A percentile compares a stretch with the other conserved stretches of the same genome.
Conservation (phyloP, 1,140 invertebrate genomes). For the Semibalanus balanoides region DNA sequence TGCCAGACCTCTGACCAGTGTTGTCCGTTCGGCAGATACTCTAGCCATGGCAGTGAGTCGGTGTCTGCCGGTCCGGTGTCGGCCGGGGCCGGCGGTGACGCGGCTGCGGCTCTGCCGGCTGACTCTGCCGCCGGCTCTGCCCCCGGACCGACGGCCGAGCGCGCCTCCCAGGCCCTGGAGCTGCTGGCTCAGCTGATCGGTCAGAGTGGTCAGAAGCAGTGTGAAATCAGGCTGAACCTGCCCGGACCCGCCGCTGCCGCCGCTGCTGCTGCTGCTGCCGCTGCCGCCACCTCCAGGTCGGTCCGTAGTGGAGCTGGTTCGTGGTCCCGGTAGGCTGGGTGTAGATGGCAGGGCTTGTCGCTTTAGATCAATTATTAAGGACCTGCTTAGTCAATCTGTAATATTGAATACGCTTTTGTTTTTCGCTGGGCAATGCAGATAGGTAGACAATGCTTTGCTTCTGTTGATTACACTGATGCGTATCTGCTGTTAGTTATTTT, state of each 20-base stretch:
- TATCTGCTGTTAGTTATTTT: too few species aligned
- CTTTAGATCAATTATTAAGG: too few species aligned
- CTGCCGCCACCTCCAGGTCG: neutral
- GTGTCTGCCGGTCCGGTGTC: neutral
- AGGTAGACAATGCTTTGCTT: too few species aligned
- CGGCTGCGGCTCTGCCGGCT: neutral
- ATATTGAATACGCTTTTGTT: too few species aligned
- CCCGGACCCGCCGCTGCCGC: too few species aligned
- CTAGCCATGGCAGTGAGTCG: neutral
- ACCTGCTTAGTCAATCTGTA: too few species aligned
- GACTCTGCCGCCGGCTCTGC: neutral
- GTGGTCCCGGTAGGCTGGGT: too few species aligned
- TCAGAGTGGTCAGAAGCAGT: neutral
- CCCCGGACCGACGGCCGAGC: neutral
- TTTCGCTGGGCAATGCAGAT: too few species aligned
- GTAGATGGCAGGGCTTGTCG: too few species aligned
- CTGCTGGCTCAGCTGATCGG: conserved; percentile 11
- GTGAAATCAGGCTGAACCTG: neutral
- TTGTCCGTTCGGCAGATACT: neutral
- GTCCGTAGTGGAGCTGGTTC: too few species aligned
- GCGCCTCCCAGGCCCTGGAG: conserved; percentile 5
- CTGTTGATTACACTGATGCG: too few species aligned
- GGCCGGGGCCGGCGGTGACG: neutral
- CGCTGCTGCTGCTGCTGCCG: neutral
- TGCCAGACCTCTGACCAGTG: neutral